A percentile compares a stretch with the other conserved stretches of the same genome.
These are phyloP conservation scores for Microtus pennsylvanicus DNA, from an alignment of 2,113 vertebrate genomes.

Conservation along the genomic window DNA sequence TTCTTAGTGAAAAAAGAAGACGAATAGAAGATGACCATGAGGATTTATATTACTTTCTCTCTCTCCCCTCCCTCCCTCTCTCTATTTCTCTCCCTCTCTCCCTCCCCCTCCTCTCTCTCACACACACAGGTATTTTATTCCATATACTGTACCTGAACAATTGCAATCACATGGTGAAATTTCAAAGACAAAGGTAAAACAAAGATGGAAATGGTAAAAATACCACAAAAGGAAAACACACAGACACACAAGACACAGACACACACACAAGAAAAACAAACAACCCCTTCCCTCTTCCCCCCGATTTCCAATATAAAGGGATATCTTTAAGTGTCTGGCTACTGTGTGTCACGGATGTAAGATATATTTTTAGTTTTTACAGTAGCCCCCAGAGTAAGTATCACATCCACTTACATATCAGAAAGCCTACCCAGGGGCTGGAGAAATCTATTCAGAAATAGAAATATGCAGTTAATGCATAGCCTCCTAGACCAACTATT, in stretches of 20 bases:
- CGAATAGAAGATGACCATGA: not conserved
- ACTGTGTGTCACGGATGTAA: not conserved
- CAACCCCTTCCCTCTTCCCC: too few species aligned
- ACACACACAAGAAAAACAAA: not conserved
- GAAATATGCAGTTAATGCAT: not conserved
- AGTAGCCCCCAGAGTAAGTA: not conserved
- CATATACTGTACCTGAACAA: not conserved
- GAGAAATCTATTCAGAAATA: not conserved
- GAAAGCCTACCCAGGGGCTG: not conserved
- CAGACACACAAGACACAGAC: not conserved
- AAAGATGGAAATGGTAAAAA: not conserved
- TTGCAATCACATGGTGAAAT: not conserved
- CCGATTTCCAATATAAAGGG: not conserved
- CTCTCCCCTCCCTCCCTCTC: too few species aligned
- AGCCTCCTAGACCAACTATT: not conserved
- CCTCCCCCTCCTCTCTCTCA: too few species aligned
- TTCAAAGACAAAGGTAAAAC: not conserved
- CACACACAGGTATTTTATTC: not conserved
- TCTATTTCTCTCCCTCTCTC: too few species aligned
- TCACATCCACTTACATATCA: not conserved
- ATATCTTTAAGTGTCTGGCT: not conserved
- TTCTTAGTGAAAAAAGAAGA: constrained; percentile 41
- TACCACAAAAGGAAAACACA: not conserved
- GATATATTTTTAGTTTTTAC: not conserved
- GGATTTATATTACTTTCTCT: not conserved